A percentile compares a stretch with the other conserved stretches of the same genome.
phyloP scores from a whole-genome alignment of 2,888 invertebrate species.

The Machimus rusticus region DNA sequence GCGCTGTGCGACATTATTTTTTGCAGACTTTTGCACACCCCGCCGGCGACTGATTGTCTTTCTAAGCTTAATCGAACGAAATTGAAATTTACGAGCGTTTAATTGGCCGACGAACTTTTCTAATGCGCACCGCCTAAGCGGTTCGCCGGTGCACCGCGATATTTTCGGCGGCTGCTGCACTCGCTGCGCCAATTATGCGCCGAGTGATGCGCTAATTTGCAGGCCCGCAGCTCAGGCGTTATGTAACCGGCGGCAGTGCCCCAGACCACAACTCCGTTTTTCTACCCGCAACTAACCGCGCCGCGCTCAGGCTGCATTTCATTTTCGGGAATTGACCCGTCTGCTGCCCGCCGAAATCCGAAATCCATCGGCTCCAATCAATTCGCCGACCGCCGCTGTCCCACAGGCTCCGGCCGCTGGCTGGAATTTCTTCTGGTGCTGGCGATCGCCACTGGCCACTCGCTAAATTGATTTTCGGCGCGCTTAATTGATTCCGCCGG shows the following conservation, averaged over 20 bases:
- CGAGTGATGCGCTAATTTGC: background rate
- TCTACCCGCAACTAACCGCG: background rate
- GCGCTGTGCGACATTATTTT: background rate
- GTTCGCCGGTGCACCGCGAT: background rate
- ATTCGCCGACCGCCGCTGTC: background rate
- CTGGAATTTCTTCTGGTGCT: background rate
- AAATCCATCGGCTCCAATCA: background rate
- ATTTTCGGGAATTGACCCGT: background rate
- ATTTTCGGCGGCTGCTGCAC: background rate
- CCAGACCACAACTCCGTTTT: background rate
- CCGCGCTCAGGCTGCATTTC: background rate
- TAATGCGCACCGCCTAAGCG: background rate
- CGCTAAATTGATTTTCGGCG: slow-evolving; percentile 8
- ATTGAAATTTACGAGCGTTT: slow-evolving; percentile 41
- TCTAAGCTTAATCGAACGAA: slow-evolving; percentile 35
- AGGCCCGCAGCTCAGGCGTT: background rate
- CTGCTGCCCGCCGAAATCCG: background rate
- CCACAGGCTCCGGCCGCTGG: background rate
- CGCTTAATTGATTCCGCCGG: slow-evolving; percentile 15
- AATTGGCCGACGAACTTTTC: slow-evolving; percentile 30
- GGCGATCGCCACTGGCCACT: background rate
- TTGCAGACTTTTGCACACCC: background rate
- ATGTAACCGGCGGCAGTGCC: background rate
- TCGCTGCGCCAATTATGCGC: background rate
- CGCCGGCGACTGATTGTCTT: slow-evolving; percentile 38